Evolutionary conservation across 2,888 invertebrate genomes (phyloP).

Genomic region (Meloe dianella): DNA sequence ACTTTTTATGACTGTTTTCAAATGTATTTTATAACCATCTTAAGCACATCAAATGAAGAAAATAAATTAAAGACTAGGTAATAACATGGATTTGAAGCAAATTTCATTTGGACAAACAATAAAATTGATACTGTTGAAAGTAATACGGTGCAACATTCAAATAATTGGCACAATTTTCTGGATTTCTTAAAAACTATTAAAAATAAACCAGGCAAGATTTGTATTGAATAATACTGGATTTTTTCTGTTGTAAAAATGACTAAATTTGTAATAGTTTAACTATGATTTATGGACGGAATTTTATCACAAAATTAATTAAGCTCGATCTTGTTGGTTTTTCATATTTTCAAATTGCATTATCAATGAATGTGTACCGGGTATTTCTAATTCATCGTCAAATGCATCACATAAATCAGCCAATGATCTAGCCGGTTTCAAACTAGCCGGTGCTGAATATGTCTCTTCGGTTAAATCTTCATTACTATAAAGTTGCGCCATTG

Average conservation of each 20-base stretch:
- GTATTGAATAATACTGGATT: slow-evolving; percentile 30
- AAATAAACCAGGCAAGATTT: slow-evolving; percentile 32
- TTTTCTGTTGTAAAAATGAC: slow-evolving; percentile 12
- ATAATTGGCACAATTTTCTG: slow-evolving; percentile 25
- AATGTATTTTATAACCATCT: background rate
- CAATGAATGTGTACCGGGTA: slow-evolving; percentile 72
- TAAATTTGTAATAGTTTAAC: slow-evolving; percentile 12
- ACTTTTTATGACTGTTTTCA: background rate
- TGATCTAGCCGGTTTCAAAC: slow-evolving; percentile 70
- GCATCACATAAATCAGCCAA: slow-evolving; percentile 73
- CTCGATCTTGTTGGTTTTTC: slow-evolving; percentile 60
- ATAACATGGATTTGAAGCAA: background rate
- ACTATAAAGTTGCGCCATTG: slow-evolving; percentile 17
- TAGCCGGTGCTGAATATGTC: slow-evolving; percentile 18
- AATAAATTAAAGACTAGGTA: slow-evolving; percentile 10
- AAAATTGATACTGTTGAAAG: background rate
- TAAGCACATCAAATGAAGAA: background rate
- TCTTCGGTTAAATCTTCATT: slow-evolving; percentile 25
- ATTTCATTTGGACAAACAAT: too few relatives aligned
- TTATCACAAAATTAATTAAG: slow-evolving; percentile 34
- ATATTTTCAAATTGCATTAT: slow-evolving; percentile 84
- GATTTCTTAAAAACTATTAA: background rate
- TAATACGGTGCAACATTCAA: background rate
- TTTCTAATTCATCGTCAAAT: slow-evolving; percentile 64
- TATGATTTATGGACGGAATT: slow-evolving; percentile 24